Percentiles rank a stretch among this genome's conserved stretches.
Evolutionary conservation across 2,888 invertebrate genomes (phyloP).

Genomic region (Ceratothoa steindachneri): DNA sequence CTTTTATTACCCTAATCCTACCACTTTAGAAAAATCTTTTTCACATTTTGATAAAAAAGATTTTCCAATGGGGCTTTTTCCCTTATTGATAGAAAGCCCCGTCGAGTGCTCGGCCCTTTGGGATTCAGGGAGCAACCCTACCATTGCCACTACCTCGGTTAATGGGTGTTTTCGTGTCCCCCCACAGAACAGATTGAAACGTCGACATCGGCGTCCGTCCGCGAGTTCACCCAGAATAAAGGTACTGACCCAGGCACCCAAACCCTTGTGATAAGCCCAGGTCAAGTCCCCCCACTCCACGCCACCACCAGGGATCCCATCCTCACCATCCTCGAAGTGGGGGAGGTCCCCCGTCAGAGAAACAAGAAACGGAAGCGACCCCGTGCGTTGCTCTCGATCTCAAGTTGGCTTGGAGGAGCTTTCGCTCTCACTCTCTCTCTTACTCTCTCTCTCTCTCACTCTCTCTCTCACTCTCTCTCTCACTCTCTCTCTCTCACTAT

Average conservation of each 20-base stretch:
- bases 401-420: conserved; percentile 6
- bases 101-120: too few relatives aligned
- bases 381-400: conserved; percentile 6
- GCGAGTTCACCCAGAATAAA: background rate
- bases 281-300: background rate
- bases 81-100: too few relatives aligned
- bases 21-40: too few relatives aligned
- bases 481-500: too few relatives aligned
- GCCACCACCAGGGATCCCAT: background rate
- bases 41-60: too few relatives aligned
- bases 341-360: background rate
- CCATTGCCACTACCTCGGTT: too few relatives aligned
- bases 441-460: background rate
- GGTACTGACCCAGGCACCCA: background rate
- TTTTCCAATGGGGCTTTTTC: too few relatives aligned
- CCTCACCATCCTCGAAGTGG: background rate
- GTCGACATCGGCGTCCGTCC: background rate
- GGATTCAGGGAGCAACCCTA: too few relatives aligned
- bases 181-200: background rate
- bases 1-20: too few relatives aligned
- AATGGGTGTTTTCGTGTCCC: too few relatives aligned
- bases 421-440: too few relatives aligned
- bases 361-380: conserved; percentile 3
- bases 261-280: background rate
- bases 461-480: background rate